These are phyloP conservation scores for Sparidentex hasta DNA, from an alignment of 2,797 vertebrate species.

Conservation along the genomic window DNA sequence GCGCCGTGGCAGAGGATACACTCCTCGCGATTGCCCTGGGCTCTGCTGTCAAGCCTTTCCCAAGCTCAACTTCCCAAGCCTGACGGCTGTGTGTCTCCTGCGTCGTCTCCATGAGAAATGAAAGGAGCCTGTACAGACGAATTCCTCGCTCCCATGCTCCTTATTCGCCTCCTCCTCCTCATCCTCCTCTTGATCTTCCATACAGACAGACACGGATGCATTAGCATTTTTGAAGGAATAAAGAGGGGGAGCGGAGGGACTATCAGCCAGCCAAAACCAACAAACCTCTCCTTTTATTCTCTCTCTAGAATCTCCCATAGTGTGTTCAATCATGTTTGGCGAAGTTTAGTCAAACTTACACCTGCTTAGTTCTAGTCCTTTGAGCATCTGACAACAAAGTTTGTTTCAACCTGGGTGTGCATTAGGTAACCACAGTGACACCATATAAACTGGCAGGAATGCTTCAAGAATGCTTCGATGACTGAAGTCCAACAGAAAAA, in stretches of 20 bases:
- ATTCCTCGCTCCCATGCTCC: constrained; percentile 45
- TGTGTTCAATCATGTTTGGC: constrained; percentile 4
- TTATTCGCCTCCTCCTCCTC: constrained; percentile 27
- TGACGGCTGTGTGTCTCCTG: constrained; percentile 70
- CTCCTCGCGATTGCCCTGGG: constrained; percentile 67
- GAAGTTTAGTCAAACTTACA: background rate
- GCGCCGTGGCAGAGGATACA: constrained; percentile 51
- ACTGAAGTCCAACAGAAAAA: background rate
- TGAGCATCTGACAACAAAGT: constrained; percentile 2
- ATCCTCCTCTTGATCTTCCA: constrained; percentile 46
- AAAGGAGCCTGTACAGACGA: constrained; percentile 54
- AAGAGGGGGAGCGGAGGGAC: constrained; percentile 28
- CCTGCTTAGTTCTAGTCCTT: background rate
- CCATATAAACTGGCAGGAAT: background rate
- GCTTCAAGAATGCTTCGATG: too few species aligned
- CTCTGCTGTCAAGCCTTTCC: constrained; percentile 76
- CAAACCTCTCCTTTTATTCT: constrained; percentile 15
- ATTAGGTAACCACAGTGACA: constrained; percentile 1
- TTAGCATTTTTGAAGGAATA: constrained; percentile 42
- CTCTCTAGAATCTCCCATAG: background rate
- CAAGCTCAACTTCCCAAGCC: constrained; percentile 68
- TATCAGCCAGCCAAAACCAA: constrained; percentile 14
- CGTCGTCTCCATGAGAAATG: constrained; percentile 62
- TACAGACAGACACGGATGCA: constrained; percentile 36
- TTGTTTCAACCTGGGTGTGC: background rate